phyloP scores from a whole-genome alignment of 2,797 vertebrate species.

The Poliocrania exsul region DNA sequence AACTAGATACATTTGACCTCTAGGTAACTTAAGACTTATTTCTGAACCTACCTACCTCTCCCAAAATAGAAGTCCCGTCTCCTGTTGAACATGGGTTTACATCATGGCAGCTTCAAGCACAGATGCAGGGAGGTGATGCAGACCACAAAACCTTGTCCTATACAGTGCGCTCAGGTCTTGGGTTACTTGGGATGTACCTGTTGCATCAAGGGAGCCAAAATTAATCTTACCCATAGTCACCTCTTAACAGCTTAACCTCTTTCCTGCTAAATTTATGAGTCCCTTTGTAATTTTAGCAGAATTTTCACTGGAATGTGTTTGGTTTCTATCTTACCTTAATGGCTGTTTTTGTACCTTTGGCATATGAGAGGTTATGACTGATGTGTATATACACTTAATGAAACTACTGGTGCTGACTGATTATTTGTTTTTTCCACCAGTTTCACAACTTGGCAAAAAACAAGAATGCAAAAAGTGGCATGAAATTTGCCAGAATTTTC shows the following conservation, averaged over 20 bases:
- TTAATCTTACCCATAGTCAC: slow-evolving; percentile 4
- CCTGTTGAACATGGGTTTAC: not conserved
- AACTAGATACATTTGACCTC: not conserved
- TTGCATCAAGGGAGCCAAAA: not conserved
- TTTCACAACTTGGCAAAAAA: not conserved
- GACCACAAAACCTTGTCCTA: not conserved
- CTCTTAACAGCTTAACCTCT: not conserved
- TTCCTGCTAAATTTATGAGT: not conserved
- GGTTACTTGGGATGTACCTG: not conserved
- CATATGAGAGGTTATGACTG: not conserved
- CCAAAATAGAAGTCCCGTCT: not conserved
- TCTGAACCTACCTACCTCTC: not conserved
- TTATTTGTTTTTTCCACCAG: no score
- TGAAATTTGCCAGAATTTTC: not conserved
- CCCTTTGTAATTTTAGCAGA: not conserved
- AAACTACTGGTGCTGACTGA: not conserved
- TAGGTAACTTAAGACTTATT: not conserved
- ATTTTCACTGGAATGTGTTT: not conserved
- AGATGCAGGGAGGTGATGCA: not conserved
- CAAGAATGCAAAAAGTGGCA: not conserved
- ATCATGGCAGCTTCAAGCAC: not conserved
- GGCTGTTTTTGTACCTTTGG: not conserved
- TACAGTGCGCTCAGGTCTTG: not conserved
- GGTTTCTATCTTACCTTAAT: not conserved
- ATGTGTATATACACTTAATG: not conserved